phyloP scores from a whole-genome alignment of 2,113 vertebrate species.

The Mohoua ochrocephala region DNA sequence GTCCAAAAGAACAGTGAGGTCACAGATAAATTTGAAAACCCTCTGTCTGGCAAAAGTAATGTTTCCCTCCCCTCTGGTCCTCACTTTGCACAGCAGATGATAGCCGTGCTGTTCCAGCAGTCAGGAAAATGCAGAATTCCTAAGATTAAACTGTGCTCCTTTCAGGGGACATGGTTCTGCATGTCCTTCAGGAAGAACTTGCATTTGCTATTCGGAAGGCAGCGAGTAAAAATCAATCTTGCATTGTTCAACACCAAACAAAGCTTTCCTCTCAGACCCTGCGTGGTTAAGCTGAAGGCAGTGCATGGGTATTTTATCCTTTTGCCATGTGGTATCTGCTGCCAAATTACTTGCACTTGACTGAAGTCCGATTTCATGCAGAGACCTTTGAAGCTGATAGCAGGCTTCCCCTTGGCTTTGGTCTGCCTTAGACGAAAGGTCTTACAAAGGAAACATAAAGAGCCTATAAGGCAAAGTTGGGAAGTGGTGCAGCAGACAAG shows the following conservation, averaged over 20 bases:
- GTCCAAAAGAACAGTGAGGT: not conserved
- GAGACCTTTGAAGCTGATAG: not conserved
- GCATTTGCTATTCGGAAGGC: not conserved
- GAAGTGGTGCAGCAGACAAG: not conserved
- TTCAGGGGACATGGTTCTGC: not conserved
- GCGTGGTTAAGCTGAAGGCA: not conserved
- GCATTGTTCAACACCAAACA: not conserved
- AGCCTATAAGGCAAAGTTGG: not conserved
- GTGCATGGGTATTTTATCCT: not conserved
- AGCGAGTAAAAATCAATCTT: not conserved
- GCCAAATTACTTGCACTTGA: not conserved
- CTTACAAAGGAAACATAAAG: not conserved
- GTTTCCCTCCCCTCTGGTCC: not conserved
- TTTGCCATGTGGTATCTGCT: not conserved
- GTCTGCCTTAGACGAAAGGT: not conserved
- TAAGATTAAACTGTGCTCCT: not conserved
- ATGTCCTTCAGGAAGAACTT: not conserved
- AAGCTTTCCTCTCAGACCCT: not conserved
- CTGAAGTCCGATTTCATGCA: not conserved
- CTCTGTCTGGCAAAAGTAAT: not conserved
- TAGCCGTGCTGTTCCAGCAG: accelerated
- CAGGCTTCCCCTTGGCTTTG: not conserved
- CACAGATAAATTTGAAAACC: not conserved
- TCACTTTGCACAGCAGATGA: accelerated
- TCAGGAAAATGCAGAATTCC: not conserved